Evolutionary conservation across 1,140 invertebrate genomes (phyloP).

Genomic region (Drosophila mauritiana): DNA sequence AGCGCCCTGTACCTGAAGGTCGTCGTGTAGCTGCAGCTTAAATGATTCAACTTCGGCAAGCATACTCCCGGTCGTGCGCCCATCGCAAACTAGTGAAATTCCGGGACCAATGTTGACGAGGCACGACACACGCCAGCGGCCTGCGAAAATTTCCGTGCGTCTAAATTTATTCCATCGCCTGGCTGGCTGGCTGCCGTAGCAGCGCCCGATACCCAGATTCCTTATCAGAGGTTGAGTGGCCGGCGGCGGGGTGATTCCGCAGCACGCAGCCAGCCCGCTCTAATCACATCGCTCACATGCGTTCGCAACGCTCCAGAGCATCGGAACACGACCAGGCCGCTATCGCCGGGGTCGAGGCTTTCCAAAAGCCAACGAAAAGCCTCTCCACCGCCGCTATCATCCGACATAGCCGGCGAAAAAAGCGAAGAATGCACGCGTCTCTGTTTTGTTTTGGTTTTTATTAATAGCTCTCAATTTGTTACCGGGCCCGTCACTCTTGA

Average conservation of each 20-base stretch:
- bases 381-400: slow-evolving; percentile 52
- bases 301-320: slow-evolving; percentile 36
- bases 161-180: slow-evolving; percentile 49
- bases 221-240: slow-evolving; percentile 41
- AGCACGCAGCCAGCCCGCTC: slow-evolving; percentile 50
- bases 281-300: slow-evolving; percentile 68
- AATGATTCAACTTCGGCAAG: slow-evolving; percentile 9
- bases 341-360: slow-evolving; percentile 69
- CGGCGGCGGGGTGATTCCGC: slow-evolving; percentile 17
- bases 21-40: background rate
- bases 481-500: slow-evolving; percentile 38
- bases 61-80: slow-evolving; percentile 5
- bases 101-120: slow-evolving; percentile 2
- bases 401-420: slow-evolving; percentile 48
- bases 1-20: slow-evolving; percentile 29
- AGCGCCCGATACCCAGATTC: slow-evolving; percentile 23
- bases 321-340: slow-evolving; percentile 26
- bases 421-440: slow-evolving; percentile 58
- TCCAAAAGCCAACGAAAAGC: slow-evolving; percentile 31
- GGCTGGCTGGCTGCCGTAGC: slow-evolving; percentile 49
- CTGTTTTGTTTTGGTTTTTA: slow-evolving; percentile 66
- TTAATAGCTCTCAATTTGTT: slow-evolving; percentile 58
- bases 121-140: slow-evolving; percentile 42
- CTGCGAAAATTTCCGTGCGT: slow-evolving; percentile 64
- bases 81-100: slow-evolving; percentile 12